These are phyloP conservation scores for Liasis olivaceus DNA, from an alignment of 2,797 vertebrate species.

Conservation along the genomic window DNA sequence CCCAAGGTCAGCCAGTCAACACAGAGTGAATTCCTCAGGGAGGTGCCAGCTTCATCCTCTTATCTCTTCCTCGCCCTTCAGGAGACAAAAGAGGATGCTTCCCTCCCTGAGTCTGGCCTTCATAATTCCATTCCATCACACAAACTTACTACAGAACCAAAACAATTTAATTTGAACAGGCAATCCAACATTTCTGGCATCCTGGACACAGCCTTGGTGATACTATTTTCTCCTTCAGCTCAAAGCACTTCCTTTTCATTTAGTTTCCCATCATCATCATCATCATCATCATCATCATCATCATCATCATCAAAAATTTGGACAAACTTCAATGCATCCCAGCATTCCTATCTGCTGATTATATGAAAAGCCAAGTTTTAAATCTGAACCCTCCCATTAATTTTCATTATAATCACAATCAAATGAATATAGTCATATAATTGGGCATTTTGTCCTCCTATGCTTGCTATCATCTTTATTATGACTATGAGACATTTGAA, in stretches of 20 bases:
- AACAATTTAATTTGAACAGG: background rate
- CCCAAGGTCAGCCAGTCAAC: too few relatives aligned
- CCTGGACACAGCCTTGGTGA: background rate
- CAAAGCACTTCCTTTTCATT: background rate
- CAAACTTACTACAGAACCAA: background rate
- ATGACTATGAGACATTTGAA: constrained; percentile 21
- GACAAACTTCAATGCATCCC: constrained; percentile 4
- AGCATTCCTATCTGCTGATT: constrained; percentile 34
- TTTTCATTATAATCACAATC: constrained; percentile 31
- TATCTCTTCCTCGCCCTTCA: too few relatives aligned
- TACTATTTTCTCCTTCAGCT: constrained; percentile 21
- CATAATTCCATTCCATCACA: too few relatives aligned
- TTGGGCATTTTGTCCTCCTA: background rate
- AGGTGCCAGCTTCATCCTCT: too few relatives aligned
- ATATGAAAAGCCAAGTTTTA: constrained; percentile 27
- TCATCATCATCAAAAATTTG: background rate
- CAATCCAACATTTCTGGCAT: background rate
- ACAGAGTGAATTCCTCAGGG: too few relatives aligned
- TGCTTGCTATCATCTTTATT: constrained; percentile 43
- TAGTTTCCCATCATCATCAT: constrained; percentile 6
- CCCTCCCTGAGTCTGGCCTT: too few relatives aligned
- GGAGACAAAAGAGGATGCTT: too few relatives aligned
- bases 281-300: too few relatives aligned
- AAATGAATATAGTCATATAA: constrained; percentile 24
- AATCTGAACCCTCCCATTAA: background rate